Evolutionary conservation across 2,113 vertebrate genomes (phyloP).

Genomic region (Ia io): DNA sequence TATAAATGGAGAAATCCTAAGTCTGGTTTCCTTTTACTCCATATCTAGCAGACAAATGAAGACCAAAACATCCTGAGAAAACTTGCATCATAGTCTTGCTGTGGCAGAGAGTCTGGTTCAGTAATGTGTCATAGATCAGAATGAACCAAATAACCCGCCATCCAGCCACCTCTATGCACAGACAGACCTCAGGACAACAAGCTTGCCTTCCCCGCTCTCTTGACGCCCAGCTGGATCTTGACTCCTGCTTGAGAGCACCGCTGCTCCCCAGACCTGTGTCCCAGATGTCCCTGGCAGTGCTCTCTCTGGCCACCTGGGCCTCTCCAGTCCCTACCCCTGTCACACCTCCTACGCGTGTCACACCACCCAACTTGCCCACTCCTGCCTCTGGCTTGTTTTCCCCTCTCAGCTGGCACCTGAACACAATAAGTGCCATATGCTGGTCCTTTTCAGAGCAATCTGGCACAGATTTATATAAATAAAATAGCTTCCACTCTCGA

Average conservation of each 20-base stretch:
- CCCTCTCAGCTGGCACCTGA: neutral
- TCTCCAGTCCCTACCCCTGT: neutral
- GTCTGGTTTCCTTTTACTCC: neutral
- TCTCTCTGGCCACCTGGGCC: neutral
- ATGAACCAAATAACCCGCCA: neutral
- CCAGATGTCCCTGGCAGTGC: neutral
- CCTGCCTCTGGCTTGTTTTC: neutral
- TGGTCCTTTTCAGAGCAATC: neutral
- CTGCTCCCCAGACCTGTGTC: neutral
- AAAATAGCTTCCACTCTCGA: neutral
- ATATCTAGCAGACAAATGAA: neutral
- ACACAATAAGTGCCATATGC: neutral
- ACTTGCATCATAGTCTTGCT: neutral
- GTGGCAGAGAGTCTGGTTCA: neutral
- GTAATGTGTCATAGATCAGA: neutral
- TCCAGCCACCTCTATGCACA: neutral
- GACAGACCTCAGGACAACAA: neutral
- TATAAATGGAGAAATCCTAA: neutral
- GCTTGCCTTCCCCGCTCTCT: neutral
- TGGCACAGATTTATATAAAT: neutral
- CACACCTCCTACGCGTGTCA: rapidly evolving
- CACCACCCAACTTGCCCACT: neutral
- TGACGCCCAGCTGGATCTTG: neutral
- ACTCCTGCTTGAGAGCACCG: neutral
- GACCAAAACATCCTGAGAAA: neutral